These are phyloP conservation scores for Hypselothyrea guttata DNA, from an alignment of 2,888 invertebrate species.

Conservation along the genomic window DNA sequence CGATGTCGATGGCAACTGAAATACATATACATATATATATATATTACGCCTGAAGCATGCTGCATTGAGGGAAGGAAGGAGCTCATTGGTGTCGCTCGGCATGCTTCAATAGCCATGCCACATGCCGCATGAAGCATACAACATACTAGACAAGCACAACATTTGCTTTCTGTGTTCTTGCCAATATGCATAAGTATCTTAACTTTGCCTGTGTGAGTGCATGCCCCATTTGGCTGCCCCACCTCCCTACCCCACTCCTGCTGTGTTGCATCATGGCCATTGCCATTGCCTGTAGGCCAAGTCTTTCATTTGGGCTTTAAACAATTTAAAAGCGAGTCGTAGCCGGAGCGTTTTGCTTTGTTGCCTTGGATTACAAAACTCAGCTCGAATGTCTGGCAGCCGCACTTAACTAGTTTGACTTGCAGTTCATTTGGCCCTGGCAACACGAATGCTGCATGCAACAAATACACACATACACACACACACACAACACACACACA, in stretches of 20 bases:
- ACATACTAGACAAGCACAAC: conserved; percentile 39
- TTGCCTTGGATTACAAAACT: conserved; percentile 42
- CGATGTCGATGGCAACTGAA: too few relatives aligned
- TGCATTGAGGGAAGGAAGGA: conserved; percentile 5
- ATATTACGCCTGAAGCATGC: conserved; percentile 27
- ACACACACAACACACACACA: conserved; percentile 13
- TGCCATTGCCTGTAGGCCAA: conserved; percentile 39
- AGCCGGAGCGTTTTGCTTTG: conserved; percentile 19
- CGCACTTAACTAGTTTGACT: conserved; percentile 68
- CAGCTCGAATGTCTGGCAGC: conserved; percentile 42
- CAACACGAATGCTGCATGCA: conserved; percentile 57
- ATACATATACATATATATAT: conserved; percentile 8
- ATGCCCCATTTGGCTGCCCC: conserved; percentile 53
- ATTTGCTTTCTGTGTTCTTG: conserved; percentile 51
- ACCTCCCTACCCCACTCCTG: conserved; percentile 9
- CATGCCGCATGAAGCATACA: conserved; percentile 18
- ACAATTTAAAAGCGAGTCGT: conserved; percentile 66
- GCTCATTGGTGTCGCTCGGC: conserved; percentile 65
- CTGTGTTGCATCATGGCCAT: conserved; percentile 31
- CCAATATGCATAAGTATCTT: conserved; percentile 56
- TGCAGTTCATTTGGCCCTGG: conserved; percentile 66
- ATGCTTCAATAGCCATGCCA: conserved; percentile 61
- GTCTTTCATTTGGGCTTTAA: conserved; percentile 63
- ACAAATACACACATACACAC: conserved; percentile 33
- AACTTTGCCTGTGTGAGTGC: conserved; percentile 16